Evolutionary conservation across 2,888 invertebrate genomes (phyloP).

Genomic region (Shargacucullia verbasci): DNA sequence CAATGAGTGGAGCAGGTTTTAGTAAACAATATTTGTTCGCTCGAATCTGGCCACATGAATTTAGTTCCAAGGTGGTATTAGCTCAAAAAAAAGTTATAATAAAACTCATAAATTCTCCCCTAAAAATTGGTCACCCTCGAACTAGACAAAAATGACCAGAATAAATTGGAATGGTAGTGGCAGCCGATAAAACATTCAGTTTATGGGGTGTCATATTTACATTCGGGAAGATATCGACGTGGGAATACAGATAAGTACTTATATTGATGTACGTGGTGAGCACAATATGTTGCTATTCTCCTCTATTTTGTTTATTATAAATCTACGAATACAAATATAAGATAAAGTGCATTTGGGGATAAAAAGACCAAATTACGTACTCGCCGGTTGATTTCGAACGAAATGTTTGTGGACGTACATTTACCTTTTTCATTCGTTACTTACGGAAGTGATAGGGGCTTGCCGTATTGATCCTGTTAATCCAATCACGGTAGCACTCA

Average conservation of each 20-base stretch:
- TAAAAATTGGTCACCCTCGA: constrained; percentile 86
- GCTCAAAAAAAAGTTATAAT: constrained; percentile 77
- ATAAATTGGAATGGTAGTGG: constrained; percentile 88
- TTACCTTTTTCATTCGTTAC: constrained; percentile 66
- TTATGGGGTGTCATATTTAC: constrained; percentile 89
- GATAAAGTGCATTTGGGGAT: constrained; percentile 30
- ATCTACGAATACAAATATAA: constrained; percentile 29
- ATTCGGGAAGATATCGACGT: constrained; percentile 83
- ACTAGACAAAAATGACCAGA: constrained; percentile 87
- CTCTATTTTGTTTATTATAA: constrained; percentile 42
- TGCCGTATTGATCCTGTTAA: constrained; percentile 67
- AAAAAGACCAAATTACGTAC: constrained; percentile 35
- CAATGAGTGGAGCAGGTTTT: constrained; percentile 43
- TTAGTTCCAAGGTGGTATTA: constrained; percentile 72
- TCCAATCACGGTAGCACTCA: constrained; percentile 81
- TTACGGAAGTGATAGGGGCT: constrained; percentile 63
- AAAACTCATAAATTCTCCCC: constrained; percentile 84
- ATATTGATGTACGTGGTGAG: constrained; percentile 56
- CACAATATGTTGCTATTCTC: constrained; percentile 67
- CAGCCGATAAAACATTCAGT: constrained; percentile 87
- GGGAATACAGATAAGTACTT: constrained; percentile 79
- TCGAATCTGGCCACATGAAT: constrained; percentile 54
- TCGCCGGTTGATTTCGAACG: constrained; percentile 36
- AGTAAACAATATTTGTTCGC: constrained; percentile 46
- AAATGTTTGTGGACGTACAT: constrained; percentile 55